Evolutionary conservation across 2,888 invertebrate species (phyloP), one percentile per base, ranked within the genome.

Genomic region (Hecatera dysodea): DNA sequence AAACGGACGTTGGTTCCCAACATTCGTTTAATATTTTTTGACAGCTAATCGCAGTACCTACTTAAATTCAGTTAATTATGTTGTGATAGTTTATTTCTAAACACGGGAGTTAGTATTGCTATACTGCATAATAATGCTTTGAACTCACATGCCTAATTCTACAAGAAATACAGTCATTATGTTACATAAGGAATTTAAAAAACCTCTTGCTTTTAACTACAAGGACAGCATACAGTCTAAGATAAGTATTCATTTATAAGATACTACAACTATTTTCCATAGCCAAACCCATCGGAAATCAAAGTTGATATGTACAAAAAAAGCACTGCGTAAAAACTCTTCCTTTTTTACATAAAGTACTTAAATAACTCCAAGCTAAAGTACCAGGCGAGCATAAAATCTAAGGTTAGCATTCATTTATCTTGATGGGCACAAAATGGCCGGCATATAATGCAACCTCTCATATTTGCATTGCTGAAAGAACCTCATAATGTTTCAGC

Each of bases 401-500:
- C 70, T 62, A 53, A 64, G 78, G 80, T 80, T 78, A 78, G 36
- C 74, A 53, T 81, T 77, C 77, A 80, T 81, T 84, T 81, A 77
- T 72, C 76, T 72, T 63, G 69, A 75, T 65, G 75, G 72, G n/a
- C 71, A 69, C 74, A 67, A 83, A 78, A 77, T 81, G 78, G 83
- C 75, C 44, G 63, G 53, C 42, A 67, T 71, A 77, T 81, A 78
- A 85, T 86, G 83, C 83, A 80, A 67, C 39, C 69, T 79, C 71
- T 80, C 78, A 60, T 79, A 87, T 87, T 87, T 86, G 84, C 87
- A 86, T 86, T 27, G 57, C 78, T 77, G 80, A 81, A 78, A 78
- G 75, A 72, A 62, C 55, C 69, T 52, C 59, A 50, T 75, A 75
- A 78, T 69, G 77, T 73, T 78, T 71, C 78, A 78, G 61, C 17